These are phyloP conservation scores for Drosophila macrothrix DNA, from an alignment of 2,888 invertebrate genomes.

Conservation along the genomic window DNA sequence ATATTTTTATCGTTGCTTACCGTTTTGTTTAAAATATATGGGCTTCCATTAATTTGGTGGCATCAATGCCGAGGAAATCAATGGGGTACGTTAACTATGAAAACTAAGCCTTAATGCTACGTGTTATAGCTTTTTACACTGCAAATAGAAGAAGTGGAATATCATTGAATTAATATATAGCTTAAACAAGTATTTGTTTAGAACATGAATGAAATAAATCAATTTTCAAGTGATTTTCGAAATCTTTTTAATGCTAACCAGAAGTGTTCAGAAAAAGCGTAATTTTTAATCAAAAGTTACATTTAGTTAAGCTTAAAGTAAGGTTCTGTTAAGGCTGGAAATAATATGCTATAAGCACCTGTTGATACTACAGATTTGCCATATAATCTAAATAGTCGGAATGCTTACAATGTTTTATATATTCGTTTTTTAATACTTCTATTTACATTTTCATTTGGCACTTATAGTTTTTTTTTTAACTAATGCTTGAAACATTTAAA, in stretches of 20 bases:
- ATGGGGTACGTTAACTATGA: constrained; percentile 70
- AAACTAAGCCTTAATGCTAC: constrained; percentile 76
- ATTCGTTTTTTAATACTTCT: not conserved
- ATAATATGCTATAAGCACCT: not conserved
- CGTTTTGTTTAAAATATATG: constrained; percentile 76
- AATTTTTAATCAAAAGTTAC: not conserved
- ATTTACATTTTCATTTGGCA: not conserved
- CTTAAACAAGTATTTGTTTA: not conserved
- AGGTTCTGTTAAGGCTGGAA: not conserved
- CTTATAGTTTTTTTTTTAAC: not conserved
- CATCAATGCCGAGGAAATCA: constrained; percentile 73
- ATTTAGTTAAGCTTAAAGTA: not conserved
- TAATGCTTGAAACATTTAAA: not conserved
- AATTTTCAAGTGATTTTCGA: constrained; percentile 4
- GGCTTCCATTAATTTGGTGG: constrained; percentile 64
- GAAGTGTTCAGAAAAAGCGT: not conserved
- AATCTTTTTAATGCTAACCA: constrained; percentile 2
- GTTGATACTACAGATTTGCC: not conserved
- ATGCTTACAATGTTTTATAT: not conserved
- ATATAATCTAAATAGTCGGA: not conserved
- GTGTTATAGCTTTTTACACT: constrained; percentile 77
- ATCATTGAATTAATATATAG: constrained; percentile 7
- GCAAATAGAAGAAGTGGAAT: constrained; percentile 52
- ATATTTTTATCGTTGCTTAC: constrained; percentile 36
- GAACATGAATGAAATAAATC: not conserved